These are phyloP conservation scores for Anabas testudineus DNA, from an alignment of 2,797 vertebrate genomes.

Conservation along the genomic window DNA sequence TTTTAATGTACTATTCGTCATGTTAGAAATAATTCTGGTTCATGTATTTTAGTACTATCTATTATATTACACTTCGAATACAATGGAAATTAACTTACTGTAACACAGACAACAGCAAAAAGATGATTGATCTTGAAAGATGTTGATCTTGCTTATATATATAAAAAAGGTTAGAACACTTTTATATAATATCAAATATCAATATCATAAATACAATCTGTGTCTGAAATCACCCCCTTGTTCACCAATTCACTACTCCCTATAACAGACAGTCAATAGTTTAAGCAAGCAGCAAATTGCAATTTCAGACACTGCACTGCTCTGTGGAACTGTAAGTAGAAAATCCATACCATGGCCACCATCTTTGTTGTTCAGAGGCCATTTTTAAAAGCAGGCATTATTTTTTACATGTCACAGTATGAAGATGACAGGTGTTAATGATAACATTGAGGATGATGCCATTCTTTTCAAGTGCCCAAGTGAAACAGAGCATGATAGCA, in stretches of 20 bases:
- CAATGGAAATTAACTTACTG: too few relatives aligned
- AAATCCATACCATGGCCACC: background rate
- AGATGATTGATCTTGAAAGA: too few relatives aligned
- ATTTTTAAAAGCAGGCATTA: background rate
- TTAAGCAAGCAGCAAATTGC: slow-evolving; percentile 11
- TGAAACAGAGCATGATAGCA: background rate
- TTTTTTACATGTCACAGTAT: background rate
- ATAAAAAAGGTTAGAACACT: too few relatives aligned
- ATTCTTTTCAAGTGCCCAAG: background rate
- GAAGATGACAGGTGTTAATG: background rate
- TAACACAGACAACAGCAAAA: too few relatives aligned
- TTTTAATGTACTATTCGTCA: too few relatives aligned
- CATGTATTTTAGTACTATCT: too few relatives aligned
- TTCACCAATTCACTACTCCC: background rate
- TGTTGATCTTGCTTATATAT: too few relatives aligned
- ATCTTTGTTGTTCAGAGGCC: background rate
- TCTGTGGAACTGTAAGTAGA: background rate
- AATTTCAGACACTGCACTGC: background rate
- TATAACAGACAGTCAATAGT: slow-evolving; percentile 5
- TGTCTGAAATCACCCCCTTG: background rate
- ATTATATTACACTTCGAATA: too few relatives aligned
- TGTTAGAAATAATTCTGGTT: too few relatives aligned
- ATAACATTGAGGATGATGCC: background rate
- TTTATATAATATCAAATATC: too few relatives aligned
- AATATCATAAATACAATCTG: background rate